phyloP scores from a whole-genome alignment of 2,797 vertebrate species.

The Cephalopachus bancanus region DNA sequence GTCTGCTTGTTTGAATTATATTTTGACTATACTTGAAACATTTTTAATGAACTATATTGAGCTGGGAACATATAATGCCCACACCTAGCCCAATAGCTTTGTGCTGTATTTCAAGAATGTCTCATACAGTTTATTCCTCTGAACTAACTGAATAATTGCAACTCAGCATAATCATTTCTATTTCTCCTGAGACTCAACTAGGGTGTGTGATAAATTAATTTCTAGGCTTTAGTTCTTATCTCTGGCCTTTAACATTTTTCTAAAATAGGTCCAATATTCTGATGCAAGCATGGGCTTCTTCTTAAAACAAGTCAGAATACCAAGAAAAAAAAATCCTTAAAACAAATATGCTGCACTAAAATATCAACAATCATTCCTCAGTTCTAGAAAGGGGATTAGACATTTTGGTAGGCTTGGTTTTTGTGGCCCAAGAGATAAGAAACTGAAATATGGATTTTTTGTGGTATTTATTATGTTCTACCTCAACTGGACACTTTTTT shows the following conservation, averaged over 20 bases:
- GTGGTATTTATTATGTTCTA: conserved; percentile 22
- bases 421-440: conserved; percentile 25
- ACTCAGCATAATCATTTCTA: neutral
- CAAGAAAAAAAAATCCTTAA: conserved; percentile 27
- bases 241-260: conserved; percentile 23
- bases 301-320: conserved; percentile 36
- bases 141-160: neutral
- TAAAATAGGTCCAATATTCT: conserved; percentile 36
- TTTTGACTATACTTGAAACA: neutral
- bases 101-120: neutral
- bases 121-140: neutral
- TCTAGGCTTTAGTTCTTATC: conserved; percentile 30
- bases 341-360: neutral
- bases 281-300: neutral
- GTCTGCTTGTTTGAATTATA: neutral
- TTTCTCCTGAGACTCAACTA: conserved; percentile 3
- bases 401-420: conserved; percentile 33
- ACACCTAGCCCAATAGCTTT: neutral
- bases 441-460: conserved; percentile 5
- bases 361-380: neutral
- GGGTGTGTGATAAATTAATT: neutral
- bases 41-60: neutral
- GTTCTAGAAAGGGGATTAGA: neutral
- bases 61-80: neutral
- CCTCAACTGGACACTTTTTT: neutral